These are phyloP conservation scores for Apus apus DNA, from an alignment of 2,113 vertebrate genomes.

Conservation along the genomic window DNA sequence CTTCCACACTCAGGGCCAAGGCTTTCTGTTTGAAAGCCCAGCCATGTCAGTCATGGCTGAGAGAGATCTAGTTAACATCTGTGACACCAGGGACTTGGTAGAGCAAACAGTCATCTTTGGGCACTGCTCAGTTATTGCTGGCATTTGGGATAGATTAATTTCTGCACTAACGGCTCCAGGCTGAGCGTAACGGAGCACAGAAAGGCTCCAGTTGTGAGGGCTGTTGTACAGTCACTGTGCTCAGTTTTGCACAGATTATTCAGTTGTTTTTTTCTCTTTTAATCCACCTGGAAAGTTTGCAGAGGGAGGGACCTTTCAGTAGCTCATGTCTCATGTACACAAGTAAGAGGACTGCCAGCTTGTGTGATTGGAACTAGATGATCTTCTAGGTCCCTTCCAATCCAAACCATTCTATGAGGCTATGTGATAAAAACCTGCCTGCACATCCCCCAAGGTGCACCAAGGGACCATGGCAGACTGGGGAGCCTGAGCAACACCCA, in stretches of 20 bases:
- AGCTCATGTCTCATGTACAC: fast-evolving
- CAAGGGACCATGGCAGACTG: not conserved
- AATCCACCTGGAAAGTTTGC: not conserved
- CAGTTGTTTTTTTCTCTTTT: not conserved
- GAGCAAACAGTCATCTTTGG: not conserved
- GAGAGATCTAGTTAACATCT: not conserved
- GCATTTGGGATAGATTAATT: not conserved
- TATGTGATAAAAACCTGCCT: not conserved
- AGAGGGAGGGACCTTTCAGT: not conserved
- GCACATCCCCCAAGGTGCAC: not conserved
- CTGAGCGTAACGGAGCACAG: not conserved
- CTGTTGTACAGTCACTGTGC: not conserved
- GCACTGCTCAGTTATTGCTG: not conserved
- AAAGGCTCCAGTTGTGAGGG: not conserved
- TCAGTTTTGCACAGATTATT: not conserved
- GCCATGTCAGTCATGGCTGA: not conserved
- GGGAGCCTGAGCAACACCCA: not conserved
- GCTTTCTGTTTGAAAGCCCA: not conserved
- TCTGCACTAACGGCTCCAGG: not conserved
- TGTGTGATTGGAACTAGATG: too few relatives aligned
- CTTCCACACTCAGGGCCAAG: not conserved
- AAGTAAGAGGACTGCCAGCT: not conserved
- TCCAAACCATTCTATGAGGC: too few relatives aligned
- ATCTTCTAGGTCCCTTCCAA: too few relatives aligned
- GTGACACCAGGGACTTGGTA: not conserved